Evolutionary conservation across 2,113 vertebrate genomes (phyloP).

Genomic region (Amblyornis subalaris): DNA sequence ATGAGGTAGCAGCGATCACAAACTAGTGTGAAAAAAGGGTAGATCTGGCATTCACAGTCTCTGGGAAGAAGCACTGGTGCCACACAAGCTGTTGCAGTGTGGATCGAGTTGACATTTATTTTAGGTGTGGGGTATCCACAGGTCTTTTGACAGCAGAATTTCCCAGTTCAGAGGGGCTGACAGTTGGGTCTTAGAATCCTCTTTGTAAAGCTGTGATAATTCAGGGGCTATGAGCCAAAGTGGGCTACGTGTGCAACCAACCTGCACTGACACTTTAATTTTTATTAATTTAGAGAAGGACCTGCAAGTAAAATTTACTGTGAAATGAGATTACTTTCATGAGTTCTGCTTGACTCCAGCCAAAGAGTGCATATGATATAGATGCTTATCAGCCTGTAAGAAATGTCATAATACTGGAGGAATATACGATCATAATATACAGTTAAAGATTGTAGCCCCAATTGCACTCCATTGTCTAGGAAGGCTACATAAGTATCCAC

Average conservation of each 20-base stretch:
- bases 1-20: not conserved
- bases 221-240: not conserved
- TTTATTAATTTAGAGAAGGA: not conserved
- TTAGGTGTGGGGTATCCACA: not conserved
- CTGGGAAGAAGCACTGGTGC: not conserved
- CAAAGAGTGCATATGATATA: not conserved
- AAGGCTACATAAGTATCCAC: not conserved
- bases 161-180: not conserved
- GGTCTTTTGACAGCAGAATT: not conserved
- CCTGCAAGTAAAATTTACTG: not conserved
- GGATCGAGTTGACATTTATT: not conserved
- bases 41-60: fast-evolving
- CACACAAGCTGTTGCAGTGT: not conserved
- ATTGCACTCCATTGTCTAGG: not conserved
- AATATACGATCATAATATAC: not conserved
- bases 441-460: not conserved
- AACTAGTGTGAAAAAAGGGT: not conserved
- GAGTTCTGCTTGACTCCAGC: not conserved
- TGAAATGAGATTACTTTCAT: not conserved
- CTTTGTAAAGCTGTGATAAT: not conserved
- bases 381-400: not conserved
- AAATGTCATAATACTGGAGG: not conserved
- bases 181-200: not conserved
- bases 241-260: not conserved
- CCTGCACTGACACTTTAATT: not conserved